phyloP scores from a whole-genome alignment of 2,113 vertebrate species.

The Rattus rattus region DNA sequence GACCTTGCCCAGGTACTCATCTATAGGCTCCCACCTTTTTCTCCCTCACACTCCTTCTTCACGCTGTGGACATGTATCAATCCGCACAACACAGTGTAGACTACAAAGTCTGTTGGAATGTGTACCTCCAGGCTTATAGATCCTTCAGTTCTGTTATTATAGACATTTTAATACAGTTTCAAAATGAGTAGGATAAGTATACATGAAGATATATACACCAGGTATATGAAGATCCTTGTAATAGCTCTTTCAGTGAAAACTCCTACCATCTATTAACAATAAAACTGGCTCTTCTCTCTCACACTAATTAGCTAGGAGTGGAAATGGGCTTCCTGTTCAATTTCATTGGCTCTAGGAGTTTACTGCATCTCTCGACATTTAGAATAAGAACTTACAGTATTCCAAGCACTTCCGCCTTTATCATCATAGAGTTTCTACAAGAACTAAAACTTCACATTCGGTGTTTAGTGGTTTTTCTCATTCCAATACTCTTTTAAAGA shows the following conservation, averaged over 20 bases:
- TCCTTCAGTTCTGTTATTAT: background rate
- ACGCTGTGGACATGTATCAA: background rate
- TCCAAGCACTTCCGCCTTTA: background rate
- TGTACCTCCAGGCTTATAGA: background rate
- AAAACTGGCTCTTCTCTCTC: background rate
- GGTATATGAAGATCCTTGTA: background rate
- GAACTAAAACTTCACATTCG: background rate
- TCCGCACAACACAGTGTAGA: background rate
- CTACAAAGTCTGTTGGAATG: background rate
- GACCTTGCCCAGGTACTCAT: background rate
- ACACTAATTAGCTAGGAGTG: background rate
- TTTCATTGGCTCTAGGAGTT: constrained; percentile 18
- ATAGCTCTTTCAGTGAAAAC: background rate
- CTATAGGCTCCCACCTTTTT: background rate
- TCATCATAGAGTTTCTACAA: background rate
- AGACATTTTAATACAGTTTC: background rate
- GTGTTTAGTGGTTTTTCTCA: constrained; percentile 14
- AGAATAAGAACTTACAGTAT: background rate
- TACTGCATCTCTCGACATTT: constrained; percentile 38
- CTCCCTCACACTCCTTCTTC: background rate
- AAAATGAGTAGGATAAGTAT: background rate
- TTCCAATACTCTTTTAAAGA: constrained; percentile 26
- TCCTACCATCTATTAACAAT: background rate
- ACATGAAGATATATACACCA: background rate
- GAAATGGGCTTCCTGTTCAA: constrained; percentile 17